These are phyloP conservation scores for Centruroides vittatus DNA, from an alignment of 1,140 invertebrate species.

Conservation along the genomic window DNA sequence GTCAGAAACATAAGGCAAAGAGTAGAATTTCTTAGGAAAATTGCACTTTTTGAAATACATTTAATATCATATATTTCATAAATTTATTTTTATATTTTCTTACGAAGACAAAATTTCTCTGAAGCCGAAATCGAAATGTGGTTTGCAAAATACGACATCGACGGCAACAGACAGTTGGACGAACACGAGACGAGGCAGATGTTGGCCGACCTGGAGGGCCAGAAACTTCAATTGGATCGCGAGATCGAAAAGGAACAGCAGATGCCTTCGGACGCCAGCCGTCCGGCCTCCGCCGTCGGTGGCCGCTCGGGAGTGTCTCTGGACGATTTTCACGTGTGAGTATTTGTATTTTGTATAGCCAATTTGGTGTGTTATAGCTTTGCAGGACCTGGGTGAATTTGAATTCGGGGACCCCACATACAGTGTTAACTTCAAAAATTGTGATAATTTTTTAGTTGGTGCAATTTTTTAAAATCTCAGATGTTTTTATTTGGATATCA, in stretches of 20 bases:
- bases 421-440: no score
- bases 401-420: no score
- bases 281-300: background rate
- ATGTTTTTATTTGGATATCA: no score
- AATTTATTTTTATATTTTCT: background rate
- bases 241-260: slow-evolving; percentile 22
- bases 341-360: background rate
- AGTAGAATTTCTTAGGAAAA: no score
- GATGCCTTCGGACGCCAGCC: slow-evolving; percentile 4
- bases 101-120: slow-evolving; percentile 37
- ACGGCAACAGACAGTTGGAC: slow-evolving; percentile 38
- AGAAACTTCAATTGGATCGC: slow-evolving; percentile 23
- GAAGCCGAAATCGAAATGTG: slow-evolving; percentile 53
- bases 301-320: slow-evolving; percentile 2
- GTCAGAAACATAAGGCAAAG: no score
- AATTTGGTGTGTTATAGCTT: no score
- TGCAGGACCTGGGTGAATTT: no score
- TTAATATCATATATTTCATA: no score
- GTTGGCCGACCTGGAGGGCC: slow-evolving; percentile 27
- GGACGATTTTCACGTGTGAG: slow-evolving; percentile 12
- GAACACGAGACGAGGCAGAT: slow-evolving; percentile 32
- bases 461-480: no score
- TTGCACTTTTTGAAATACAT: no score
- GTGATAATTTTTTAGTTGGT: no score
- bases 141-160: slow-evolving; percentile 46